Evolutionary conservation across 2,888 invertebrate species (phyloP).

Genomic region (Mellilla xanthometata): DNA sequence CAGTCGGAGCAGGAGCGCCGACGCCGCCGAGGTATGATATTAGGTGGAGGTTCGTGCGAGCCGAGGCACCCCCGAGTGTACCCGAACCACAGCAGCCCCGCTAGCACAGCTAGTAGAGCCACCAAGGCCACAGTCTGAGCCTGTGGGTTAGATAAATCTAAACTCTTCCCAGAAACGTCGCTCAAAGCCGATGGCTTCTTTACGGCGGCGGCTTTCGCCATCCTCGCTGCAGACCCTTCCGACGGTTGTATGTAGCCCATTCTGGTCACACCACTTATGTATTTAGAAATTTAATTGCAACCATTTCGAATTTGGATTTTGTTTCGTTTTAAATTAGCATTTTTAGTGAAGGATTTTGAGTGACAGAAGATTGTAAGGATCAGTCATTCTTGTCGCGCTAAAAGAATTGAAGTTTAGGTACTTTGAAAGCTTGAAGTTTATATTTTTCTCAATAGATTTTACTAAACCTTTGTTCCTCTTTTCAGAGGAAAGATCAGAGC

Average conservation of each 20-base stretch:
- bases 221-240: conserved; percentile 36
- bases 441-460: background rate
- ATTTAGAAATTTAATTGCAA: too few species aligned
- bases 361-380: too few species aligned
- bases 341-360: too few species aligned
- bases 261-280: too few species aligned
- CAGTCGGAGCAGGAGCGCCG: conserved; percentile 36
- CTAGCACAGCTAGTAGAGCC: conserved; percentile 45
- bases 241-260: conserved; percentile 1
- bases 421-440: too few species aligned
- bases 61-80: conserved; percentile 47
- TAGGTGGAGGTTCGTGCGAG: too few species aligned
- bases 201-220: conserved; percentile 39
- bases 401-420: too few species aligned
- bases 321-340: too few species aligned
- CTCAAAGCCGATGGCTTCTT: conserved; percentile 18
- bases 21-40: too few species aligned
- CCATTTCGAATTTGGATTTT: too few species aligned
- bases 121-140: conserved; percentile 46
- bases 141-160: conserved; percentile 42
- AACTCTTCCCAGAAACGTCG: background rate
- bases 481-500: background rate
- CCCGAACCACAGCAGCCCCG: conserved; percentile 50
- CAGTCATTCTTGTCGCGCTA: too few species aligned
- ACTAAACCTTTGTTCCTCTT: too few species aligned